Evolutionary conservation across 1,140 invertebrate species (phyloP), one percentile per base, ranked within the genome.

Genomic region (Diuraphis noxia): DNA sequence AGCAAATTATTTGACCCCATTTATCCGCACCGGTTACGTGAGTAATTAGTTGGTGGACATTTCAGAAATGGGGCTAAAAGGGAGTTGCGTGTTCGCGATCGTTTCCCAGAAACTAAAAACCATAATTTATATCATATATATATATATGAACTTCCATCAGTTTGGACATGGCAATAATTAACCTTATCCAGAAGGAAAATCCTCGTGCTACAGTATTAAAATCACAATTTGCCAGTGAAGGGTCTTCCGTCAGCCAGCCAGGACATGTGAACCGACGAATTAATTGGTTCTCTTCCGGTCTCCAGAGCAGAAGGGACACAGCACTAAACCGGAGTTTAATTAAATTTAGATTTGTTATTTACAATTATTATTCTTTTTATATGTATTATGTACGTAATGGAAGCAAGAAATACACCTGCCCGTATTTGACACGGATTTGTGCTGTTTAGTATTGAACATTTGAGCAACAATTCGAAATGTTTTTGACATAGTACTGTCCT

Each of bases 301-400:
- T 82, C 56, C 56, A n/a, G 56, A 72, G 56, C 56, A 72, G n/a
- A 72, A 72, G 8, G 56, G 56, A 72, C 56, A 17, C 30, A n/a
- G 34, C 56, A 17, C 56, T 82, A 82, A 82, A 82, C 40, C 81
- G 81, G 23, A 41, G 81, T 82, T 82, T 82, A 82, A 82, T 82
- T 82, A 82, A 82, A 82, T 82, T 82, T 82, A 82, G 38, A 82
- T 82, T 82, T 41, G 81, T 82, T 41, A n/a, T 82, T 82, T 82
- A 30, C 23, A 41, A 82, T 82, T 82, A 10, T 82, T 82, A 17
- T 82, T 82, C 9, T 41, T n/a, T 72, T 82, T 82, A 30, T 23
- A 82, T 17, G 30, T n/a, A 82, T 40, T 23, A 13, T 79, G 21
- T 36, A 38, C 77, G n/a, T 36, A 79, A 79, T 72, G 56, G 30